These are phyloP conservation scores for Lepidotrigona ventralis DNA, from an alignment of 1,140 invertebrate species.

Conservation along the genomic window DNA sequence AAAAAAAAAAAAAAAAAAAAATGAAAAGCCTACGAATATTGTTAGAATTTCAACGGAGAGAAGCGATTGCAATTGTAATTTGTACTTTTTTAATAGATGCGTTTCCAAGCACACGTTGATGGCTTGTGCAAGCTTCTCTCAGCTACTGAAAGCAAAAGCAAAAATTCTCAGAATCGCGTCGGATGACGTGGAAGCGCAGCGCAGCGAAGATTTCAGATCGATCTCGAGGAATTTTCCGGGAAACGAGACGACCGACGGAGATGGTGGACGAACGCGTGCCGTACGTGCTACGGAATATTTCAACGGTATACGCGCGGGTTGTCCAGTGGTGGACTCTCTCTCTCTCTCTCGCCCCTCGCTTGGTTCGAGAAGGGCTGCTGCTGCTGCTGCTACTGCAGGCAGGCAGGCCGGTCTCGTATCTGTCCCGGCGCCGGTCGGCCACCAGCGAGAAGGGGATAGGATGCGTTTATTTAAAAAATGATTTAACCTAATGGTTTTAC, in stretches of 20 bases:
- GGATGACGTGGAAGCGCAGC: too few species aligned
- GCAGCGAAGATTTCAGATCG: neutral
- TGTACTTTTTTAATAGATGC: neutral
- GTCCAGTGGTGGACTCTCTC: neutral
- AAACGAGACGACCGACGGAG: slow-evolving; percentile 6
- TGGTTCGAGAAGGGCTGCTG: slow-evolving; percentile 14
- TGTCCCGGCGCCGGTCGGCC: slow-evolving; percentile 51
- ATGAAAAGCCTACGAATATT: neutral
- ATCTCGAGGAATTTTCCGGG: neutral
- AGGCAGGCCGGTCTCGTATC: slow-evolving; percentile 59
- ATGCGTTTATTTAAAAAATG: slow-evolving; percentile 79
- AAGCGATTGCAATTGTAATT: neutral
- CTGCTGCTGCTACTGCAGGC: too few species aligned
- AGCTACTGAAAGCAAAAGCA: too few species aligned
- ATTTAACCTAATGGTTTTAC: slow-evolving; percentile 80
- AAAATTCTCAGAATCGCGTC: too few species aligned
- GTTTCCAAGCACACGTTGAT: too few species aligned
- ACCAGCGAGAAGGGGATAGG: slow-evolving; percentile 47
- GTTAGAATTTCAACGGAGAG: neutral
- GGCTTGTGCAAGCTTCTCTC: too few species aligned
- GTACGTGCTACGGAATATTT: slow-evolving; percentile 65
- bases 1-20: neutral
- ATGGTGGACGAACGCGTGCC: slow-evolving; percentile 40
- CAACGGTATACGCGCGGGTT: slow-evolving; percentile 33
- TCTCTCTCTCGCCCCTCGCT: neutral